Base-by-base conservation (phyloP, 2,888 invertebrate genomes). In the Harpalus rubripes region DNA sequence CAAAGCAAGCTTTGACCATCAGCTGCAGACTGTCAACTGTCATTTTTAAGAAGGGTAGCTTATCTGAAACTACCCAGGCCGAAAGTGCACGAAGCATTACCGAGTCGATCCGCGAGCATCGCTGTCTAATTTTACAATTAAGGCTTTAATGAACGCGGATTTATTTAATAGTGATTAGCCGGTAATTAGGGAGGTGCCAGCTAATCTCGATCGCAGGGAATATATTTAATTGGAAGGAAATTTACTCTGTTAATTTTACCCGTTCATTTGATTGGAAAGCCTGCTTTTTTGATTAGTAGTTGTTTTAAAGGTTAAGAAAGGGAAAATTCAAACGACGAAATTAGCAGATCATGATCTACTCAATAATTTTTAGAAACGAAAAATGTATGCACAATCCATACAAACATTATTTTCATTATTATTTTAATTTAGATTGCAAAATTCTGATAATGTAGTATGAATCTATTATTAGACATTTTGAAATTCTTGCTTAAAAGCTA, bases 71-170 rank as follows among this genome's bases (percentile, higher is more conserved):
- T 39, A 32, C 15, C 15, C 32, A 39, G 32, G 63, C 15, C 72
- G 72, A 41, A 41, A 44, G 44, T 6, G 15, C 18, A 18, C 72
- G 72, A 74, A 44, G 96, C 95, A 44, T 96, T 93, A 89, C 96
- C 95, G 87, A 92, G 91, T 22, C 95, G 92, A 79, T 94, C 93
- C 7, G 94, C 72, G 16, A 41, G 72, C 16, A 68, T 68, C 41
- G 26, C 39, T 41, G 68, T 39, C 39, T 44, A 74, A 74, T 74
- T 74, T 74, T 74, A 74, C 74, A 72, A 83, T 83, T 83, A 83
- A 72, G 59, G 44, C 72, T 39, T 15, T 83, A 83, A 83, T 83
- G 74, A 83, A 83, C 10, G 74, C 16, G 44, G 83, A 83, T 83
- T 83, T 83, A 83, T 83, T 74, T 83, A 83, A 83, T 83, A 76